Conservation (phyloP, 2,888 invertebrate species). For the Cheilosia urbana region DNA sequence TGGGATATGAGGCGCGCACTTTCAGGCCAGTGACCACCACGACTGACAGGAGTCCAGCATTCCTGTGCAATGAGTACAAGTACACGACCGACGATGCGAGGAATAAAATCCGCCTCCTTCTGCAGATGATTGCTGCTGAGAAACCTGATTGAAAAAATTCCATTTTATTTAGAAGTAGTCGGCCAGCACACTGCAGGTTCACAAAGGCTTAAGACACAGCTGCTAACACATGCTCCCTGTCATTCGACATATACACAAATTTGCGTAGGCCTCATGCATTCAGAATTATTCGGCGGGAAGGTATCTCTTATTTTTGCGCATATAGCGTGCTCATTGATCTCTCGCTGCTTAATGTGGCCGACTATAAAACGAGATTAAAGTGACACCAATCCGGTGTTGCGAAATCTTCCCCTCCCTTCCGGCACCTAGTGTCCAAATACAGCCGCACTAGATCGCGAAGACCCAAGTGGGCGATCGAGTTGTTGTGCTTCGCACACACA, state of each 20-base stretch:
- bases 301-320: slow-evolving; percentile 21
- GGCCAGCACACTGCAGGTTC: slow-evolving; percentile 48
- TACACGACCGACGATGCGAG: neutral
- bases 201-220: slow-evolving; percentile 20
- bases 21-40: slow-evolving; percentile 60
- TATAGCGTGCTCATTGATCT: slow-evolving; percentile 54
- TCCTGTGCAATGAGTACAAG: slow-evolving; percentile 49
- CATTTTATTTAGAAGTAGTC: slow-evolving; percentile 42
- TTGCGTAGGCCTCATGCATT: slow-evolving; percentile 61
- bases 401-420: slow-evolving; percentile 37
- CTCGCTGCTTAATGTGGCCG: slow-evolving; percentile 44
- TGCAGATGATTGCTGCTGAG: neutral
- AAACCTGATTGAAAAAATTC: slow-evolving; percentile 64
- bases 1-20: slow-evolving; percentile 30
- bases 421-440: slow-evolving; percentile 50
- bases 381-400: slow-evolving; percentile 69
- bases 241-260: slow-evolving; percentile 27
- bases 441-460: slow-evolving; percentile 16
- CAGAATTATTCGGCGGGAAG: slow-evolving; percentile 41
- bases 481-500: slow-evolving; percentile 9
- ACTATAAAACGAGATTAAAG: slow-evolving; percentile 66
- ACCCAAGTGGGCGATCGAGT: slow-evolving; percentile 63
- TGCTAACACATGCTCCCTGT: slow-evolving; percentile 24
- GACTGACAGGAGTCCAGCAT: slow-evolving; percentile 42
- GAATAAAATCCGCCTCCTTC: neutral